Evolutionary conservation across 1,140 invertebrate genomes (phyloP).

Genomic region (Saccostrea cuccullata): DNA sequence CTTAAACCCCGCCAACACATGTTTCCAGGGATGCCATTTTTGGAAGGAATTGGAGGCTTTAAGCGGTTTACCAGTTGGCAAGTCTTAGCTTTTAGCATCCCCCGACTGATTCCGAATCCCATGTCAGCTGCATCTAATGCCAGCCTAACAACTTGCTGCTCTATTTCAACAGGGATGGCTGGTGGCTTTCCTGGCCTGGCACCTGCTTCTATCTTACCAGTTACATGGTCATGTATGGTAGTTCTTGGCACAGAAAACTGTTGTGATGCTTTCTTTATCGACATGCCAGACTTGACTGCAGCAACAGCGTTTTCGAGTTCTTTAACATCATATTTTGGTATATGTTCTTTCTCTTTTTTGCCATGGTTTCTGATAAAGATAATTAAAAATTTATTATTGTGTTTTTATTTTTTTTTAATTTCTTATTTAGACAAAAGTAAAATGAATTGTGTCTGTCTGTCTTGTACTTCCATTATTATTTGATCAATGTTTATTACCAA

Average conservation of each 20-base stretch:
- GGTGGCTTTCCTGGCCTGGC: constrained; percentile 30
- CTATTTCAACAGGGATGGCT: constrained; percentile 38
- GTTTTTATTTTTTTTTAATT: too few species aligned
- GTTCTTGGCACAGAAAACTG: constrained; percentile 37
- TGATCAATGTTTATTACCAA: too few species aligned
- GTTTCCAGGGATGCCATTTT: constrained; percentile 36
- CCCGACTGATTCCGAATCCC: constrained; percentile 44
- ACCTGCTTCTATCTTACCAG: neutral
- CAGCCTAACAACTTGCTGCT: constrained; percentile 28
- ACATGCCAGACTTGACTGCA: constrained; percentile 25
- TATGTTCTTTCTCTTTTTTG: too few species aligned
- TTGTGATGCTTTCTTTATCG: constrained; percentile 29
- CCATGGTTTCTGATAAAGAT: too few species aligned
- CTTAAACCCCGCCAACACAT: constrained; percentile 54
- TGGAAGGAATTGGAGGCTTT: constrained; percentile 12
- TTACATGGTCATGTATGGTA: constrained; percentile 30
- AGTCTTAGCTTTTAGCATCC: neutral
- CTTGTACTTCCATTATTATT: constrained; percentile 32
- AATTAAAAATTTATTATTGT: too few species aligned
- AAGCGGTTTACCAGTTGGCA: neutral
- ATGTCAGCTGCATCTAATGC: constrained; percentile 31
- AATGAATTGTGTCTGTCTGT: too few species aligned
- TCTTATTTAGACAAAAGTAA: too few species aligned
- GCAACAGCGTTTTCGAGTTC: constrained; percentile 28
- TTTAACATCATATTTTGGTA: constrained; percentile 10